These are phyloP conservation scores for Dioctria rufipes DNA, from an alignment of 2,888 invertebrate genomes.

Conservation along the genomic window DNA sequence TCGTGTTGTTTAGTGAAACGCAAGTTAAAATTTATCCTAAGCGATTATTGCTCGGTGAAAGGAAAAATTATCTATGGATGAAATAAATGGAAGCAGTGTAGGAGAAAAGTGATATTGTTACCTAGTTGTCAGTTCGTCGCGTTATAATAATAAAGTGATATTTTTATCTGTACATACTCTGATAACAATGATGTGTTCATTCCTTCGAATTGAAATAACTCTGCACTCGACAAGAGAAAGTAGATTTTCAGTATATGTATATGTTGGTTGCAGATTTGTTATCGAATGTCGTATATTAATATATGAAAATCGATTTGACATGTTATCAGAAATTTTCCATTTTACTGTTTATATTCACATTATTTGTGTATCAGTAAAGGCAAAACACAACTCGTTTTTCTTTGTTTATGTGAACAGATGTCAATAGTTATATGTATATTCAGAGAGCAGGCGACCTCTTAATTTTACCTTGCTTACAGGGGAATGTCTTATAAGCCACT, in stretches of 20 bases:
- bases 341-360: constrained; percentile 8
- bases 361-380: neutral
- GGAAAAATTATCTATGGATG: constrained; percentile 32
- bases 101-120: neutral
- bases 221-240: constrained; percentile 33
- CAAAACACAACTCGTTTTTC: neutral
- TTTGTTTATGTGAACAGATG: constrained; percentile 42
- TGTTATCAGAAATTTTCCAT: constrained; percentile 33
- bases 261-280: neutral
- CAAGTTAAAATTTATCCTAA: neutral
- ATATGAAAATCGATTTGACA: constrained; percentile 41
- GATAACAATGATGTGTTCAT: constrained; percentile 6
- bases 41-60: neutral
- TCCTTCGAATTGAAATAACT: neutral
- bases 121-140: neutral
- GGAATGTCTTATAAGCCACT: constrained; percentile 50
- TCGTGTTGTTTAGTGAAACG: neutral
- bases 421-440: neutral
- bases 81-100: neutral
- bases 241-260: neutral
- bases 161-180: neutral
- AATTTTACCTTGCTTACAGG: constrained; percentile 45
- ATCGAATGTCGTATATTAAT: neutral
- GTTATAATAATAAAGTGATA: constrained; percentile 10
- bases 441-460: constrained; percentile 38